These are phyloP conservation scores for Brachymystax lenok DNA, from an alignment of 2,797 vertebrate species.

Conservation along the genomic window DNA sequence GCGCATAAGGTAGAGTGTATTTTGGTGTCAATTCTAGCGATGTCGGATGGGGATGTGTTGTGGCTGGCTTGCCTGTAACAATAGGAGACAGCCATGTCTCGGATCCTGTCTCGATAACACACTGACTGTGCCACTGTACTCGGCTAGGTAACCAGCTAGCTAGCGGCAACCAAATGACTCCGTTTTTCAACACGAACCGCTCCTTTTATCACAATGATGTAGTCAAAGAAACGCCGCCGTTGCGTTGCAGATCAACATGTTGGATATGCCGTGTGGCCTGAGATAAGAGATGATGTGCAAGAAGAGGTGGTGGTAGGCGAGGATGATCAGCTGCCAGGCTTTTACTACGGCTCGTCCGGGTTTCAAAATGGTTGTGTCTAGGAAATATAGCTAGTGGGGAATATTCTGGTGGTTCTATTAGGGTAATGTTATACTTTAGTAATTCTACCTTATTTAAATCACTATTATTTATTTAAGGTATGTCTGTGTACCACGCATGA, in stretches of 20 bases:
- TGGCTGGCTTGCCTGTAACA: conserved; percentile 40
- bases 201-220: background rate
- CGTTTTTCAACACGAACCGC: background rate
- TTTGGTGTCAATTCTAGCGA: conserved; percentile 13
- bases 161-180: background rate
- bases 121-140: conserved; percentile 32
- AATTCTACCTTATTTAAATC: background rate
- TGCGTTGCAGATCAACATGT: background rate
- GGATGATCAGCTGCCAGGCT: background rate
- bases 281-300: background rate
- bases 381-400: background rate
- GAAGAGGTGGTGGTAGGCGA: background rate
- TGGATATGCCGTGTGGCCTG: background rate
- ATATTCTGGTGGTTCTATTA: background rate
- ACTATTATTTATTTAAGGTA: background rate
- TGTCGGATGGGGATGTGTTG: conserved; percentile 15
- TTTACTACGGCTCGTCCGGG: background rate
- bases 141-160: conserved; percentile 53
- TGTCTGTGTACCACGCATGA: background rate
- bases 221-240: background rate
- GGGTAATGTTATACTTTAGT: background rate
- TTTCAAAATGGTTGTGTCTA: background rate
- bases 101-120: conserved; percentile 46
- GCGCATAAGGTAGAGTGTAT: conserved; percentile 57
- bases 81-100: conserved; percentile 38